Evolutionary conservation across 2,113 vertebrate species (phyloP).

Genomic region (Anthoscopus minutus): DNA sequence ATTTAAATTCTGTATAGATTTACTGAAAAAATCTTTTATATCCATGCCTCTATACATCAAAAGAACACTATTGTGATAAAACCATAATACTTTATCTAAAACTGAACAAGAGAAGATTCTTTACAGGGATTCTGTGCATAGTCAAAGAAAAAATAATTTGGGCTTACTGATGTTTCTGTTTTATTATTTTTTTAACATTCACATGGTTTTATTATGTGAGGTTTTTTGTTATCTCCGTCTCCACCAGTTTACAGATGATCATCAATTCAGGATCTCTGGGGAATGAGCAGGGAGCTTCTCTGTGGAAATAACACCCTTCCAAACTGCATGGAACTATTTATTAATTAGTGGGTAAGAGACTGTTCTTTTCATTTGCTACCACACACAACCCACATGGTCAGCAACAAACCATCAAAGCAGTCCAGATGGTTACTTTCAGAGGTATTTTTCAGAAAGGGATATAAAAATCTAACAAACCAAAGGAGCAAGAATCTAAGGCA

Average conservation of each 20-base stretch:
- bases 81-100: background rate
- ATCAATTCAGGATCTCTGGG: background rate
- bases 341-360: background rate
- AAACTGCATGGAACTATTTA: background rate
- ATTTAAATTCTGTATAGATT: background rate
- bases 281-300: background rate
- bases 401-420: background rate
- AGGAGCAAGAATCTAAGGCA: accelerated
- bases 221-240: background rate
- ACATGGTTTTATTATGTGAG: background rate
- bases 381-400: background rate
- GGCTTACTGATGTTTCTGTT: background rate
- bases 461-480: background rate
- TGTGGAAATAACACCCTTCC: background rate
- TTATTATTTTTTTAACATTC: background rate
- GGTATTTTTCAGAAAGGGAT: background rate
- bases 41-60: background rate
- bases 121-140: background rate
- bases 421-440: background rate
- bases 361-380: background rate
- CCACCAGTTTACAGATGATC: background rate
- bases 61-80: background rate
- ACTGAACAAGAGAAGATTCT: background rate
- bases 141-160: background rate
- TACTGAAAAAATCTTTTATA: background rate